Conservation (phyloP, 2,797 vertebrate genomes). For the Lepilemur ruficaudatus region DNA sequence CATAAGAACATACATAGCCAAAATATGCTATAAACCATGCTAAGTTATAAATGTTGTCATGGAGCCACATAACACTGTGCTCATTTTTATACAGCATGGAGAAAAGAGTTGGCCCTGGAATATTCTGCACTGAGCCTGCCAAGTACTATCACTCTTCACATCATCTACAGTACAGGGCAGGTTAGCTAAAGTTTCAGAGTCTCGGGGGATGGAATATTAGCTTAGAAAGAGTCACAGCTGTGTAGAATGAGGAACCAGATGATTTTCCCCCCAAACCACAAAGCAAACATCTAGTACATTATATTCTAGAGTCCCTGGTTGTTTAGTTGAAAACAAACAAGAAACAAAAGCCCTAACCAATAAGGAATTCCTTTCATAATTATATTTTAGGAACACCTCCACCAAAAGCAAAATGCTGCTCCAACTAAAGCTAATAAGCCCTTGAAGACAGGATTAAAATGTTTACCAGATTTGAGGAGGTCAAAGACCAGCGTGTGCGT, state of each 20-base stretch:
- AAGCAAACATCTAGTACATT: constrained; percentile 27
- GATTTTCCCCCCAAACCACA: constrained; percentile 32
- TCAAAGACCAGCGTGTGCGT: neutral
- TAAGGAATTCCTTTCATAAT: neutral
- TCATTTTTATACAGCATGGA: constrained; percentile 56
- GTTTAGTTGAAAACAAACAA: constrained; percentile 38
- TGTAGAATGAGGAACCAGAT: constrained; percentile 16
- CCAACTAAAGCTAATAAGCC: neutral
- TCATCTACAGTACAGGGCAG: neutral
- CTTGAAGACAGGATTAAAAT: neutral
- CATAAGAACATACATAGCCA: neutral
- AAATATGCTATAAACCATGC: neutral
- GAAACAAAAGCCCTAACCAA: neutral
- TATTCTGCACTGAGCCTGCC: constrained; percentile 32
- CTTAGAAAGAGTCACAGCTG: constrained; percentile 50
- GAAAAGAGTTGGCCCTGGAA: constrained; percentile 26
- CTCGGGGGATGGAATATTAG: constrained; percentile 52
- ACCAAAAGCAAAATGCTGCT: neutral
- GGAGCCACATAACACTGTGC: neutral
- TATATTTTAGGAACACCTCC: neutral
- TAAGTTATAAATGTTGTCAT: neutral
- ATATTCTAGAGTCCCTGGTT: neutral
- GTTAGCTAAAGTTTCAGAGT: constrained; percentile 12
- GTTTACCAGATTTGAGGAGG: neutral
- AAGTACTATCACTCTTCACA: constrained; percentile 50